Conservation (phyloP, 1,140 invertebrate species). For the Heliconius hermathena region DNA sequence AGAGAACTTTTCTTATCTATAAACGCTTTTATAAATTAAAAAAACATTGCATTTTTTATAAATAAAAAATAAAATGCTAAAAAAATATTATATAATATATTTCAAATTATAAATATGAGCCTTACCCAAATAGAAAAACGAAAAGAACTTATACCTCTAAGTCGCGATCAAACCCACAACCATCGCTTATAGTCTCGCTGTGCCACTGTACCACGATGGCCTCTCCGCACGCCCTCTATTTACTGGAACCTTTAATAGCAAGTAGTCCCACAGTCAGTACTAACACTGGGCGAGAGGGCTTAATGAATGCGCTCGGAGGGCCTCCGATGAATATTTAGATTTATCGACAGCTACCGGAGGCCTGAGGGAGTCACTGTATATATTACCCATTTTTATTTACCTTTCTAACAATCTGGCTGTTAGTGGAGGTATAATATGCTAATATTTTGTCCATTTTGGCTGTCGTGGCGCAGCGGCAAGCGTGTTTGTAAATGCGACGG, state of each 20-base stretch:
- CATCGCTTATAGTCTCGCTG: neutral
- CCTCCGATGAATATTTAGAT: constrained; percentile 54
- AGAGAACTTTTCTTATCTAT: neutral
- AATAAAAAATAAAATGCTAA: too few species aligned
- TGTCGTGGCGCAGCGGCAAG: too few species aligned
- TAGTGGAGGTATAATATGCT: neutral
- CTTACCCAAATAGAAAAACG: too few species aligned
- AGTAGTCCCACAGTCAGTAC: neutral
- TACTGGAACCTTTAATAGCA: neutral
- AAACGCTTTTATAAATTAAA: too few species aligned
- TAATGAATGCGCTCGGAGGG: constrained; percentile 39
- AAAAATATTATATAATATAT: too few species aligned
- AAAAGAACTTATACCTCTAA: neutral
- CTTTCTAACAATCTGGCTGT: neutral
- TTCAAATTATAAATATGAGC: too few species aligned
- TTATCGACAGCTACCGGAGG: constrained; percentile 39
- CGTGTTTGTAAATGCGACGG: too few species aligned
- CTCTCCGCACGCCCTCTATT: neutral
- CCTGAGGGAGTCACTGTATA: constrained; percentile 34
- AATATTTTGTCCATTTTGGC: neutral
- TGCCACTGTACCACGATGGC: neutral
- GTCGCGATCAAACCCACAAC: neutral
- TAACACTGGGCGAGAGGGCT: neutral
- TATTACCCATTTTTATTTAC: constrained; percentile 39
- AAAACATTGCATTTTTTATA: too few species aligned